Evolutionary conservation across 1,140 invertebrate species (phyloP).

Genomic region (Cydia fagiglandana): DNA sequence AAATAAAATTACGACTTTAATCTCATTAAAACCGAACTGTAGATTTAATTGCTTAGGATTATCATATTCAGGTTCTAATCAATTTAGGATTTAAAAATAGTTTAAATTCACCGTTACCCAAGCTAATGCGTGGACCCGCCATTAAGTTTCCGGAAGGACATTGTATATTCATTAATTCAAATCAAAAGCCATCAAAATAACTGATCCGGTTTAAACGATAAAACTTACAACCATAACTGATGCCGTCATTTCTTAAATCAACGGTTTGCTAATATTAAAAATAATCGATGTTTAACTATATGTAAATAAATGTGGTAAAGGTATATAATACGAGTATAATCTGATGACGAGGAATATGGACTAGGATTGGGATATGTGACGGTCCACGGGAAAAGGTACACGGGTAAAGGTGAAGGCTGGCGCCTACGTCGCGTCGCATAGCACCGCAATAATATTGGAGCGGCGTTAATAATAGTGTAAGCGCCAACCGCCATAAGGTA

Average conservation of each 20-base stretch:
- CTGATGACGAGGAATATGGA: no score
- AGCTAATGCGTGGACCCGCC: conserved; percentile 13
- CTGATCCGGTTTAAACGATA: background rate
- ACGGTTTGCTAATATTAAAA: no score
- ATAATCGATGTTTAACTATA: no score
- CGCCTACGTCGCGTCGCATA: no score
- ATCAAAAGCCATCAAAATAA: conserved; percentile 27
- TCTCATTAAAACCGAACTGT: conserved; percentile 23
- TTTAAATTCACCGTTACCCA: conserved; percentile 33
- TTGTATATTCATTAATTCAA: conserved; percentile 39
- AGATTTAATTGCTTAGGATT: conserved; percentile 11
- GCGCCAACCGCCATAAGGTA: no score
- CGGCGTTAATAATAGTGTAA: no score
- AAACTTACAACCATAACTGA: background rate
- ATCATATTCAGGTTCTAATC: background rate
- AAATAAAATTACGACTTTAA: conserved; percentile 20
- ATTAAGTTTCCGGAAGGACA: conserved; percentile 39
- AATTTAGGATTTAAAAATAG: background rate
- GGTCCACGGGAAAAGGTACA: no score
- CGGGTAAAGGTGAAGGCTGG: no score
- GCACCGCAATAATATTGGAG: no score
- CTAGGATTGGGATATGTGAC: no score
- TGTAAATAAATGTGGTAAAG: no score
- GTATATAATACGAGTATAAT: no score
- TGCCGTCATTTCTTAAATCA: background rate